Evolutionary conservation across 1,140 invertebrate species (phyloP).

Genomic region (Ganaspis sp.): DNA sequence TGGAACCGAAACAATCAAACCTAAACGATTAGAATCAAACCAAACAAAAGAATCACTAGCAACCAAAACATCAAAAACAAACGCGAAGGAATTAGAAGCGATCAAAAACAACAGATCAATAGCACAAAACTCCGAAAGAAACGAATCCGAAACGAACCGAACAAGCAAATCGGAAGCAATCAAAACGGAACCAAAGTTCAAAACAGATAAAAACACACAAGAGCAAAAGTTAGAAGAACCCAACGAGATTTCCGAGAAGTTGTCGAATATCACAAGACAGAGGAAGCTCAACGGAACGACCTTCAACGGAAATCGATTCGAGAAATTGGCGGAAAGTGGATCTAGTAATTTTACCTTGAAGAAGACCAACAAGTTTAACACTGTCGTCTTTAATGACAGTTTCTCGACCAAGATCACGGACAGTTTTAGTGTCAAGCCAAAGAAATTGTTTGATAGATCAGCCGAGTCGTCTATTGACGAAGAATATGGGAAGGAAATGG

Average conservation of each 20-base stretch:
- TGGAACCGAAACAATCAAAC: not conserved
- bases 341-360: slow-evolving; percentile 48
- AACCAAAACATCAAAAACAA: no score
- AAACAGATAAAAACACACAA: not conserved
- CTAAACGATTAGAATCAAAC: no score
- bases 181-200: not conserved
- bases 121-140: no score
- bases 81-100: no score
- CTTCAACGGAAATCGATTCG: slow-evolving; percentile 68
- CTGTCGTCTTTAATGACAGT: slow-evolving; percentile 14
- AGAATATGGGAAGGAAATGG: slow-evolving; percentile 55
- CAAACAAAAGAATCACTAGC: no score
- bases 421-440: not conserved
- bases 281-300: slow-evolving; percentile 76
- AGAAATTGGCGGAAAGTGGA: slow-evolving; percentile 65
- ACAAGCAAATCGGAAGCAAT: no score
- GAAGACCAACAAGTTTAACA: slow-evolving; percentile 39
- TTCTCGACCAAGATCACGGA: not conserved
- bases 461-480: not conserved
- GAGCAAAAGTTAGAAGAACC: slow-evolving; percentile 49
- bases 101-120: no score
- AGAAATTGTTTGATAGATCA: no score
- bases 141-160: no score
- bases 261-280: slow-evolving; percentile 82
- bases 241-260: slow-evolving; percentile 80